A percentile compares a stretch with the other conserved stretches of the same genome.
phyloP scores from a whole-genome alignment of 1,140 invertebrate species.

The Latrodectus geometricus region DNA sequence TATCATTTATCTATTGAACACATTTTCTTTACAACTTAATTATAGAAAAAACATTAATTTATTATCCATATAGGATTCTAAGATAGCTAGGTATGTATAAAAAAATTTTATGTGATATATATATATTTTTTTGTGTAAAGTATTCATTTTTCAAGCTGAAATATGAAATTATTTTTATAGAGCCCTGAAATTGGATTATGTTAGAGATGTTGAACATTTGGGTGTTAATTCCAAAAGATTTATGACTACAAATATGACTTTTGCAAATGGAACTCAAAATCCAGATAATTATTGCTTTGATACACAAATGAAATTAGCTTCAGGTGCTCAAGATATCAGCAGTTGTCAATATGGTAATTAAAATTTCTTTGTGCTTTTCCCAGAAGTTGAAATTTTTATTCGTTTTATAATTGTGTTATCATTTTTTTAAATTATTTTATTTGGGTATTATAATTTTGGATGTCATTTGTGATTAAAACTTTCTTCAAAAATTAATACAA shows the following conservation, averaged over 20 bases:
- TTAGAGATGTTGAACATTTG: slow-evolving; percentile 35
- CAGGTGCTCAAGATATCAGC: slow-evolving; percentile 54
- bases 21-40: too few relatives aligned
- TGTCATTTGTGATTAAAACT: background rate
- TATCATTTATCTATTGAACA: too few relatives aligned
- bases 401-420: background rate
- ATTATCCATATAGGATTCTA: too few relatives aligned
- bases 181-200: slow-evolving; percentile 42
- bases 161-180: slow-evolving; percentile 13
- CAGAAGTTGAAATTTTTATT: background rate
- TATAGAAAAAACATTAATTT: too few relatives aligned
- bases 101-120: too few relatives aligned
- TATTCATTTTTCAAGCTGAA: too few relatives aligned
- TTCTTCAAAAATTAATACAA: too few relatives aligned
- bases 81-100: too few relatives aligned
- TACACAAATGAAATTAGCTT: slow-evolving; percentile 46
- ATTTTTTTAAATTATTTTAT: background rate
- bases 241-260: slow-evolving; percentile 45
- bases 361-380: background rate
- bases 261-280: slow-evolving; percentile 55
- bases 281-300: slow-evolving; percentile 51
- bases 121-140: too few relatives aligned
- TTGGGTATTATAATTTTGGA: background rate
- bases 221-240: slow-evolving; percentile 47
- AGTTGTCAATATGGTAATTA: slow-evolving; percentile 55